These are phyloP conservation scores for Drosophila mercatorum DNA, from an alignment of 2,888 invertebrate genomes.

Conservation along the genomic window DNA sequence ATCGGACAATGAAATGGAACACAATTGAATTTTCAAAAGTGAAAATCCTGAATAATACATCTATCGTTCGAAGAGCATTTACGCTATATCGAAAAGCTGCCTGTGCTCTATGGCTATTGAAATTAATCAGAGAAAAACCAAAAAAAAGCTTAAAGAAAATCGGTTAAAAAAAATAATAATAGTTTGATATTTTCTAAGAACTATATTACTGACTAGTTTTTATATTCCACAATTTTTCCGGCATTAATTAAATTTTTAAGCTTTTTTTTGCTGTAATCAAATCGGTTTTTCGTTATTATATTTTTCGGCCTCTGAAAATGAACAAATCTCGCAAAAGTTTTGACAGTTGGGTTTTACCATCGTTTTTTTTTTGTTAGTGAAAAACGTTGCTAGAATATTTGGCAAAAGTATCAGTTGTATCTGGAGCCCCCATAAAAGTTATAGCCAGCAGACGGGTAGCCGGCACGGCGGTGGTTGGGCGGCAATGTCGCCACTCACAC, in stretches of 20 bases:
- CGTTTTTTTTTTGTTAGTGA: not conserved
- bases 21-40: slow-evolving; percentile 46
- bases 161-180: no score
- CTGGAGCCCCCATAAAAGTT: slow-evolving; percentile 30
- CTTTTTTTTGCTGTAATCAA: not conserved
- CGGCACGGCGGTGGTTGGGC: not conserved
- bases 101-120: not conserved
- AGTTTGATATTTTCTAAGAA: no score
- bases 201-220: no score
- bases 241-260: no score
- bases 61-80: not conserved
- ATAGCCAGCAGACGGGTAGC: slow-evolving; percentile 8
- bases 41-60: slow-evolving; percentile 43
- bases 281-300: not conserved
- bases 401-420: not conserved
- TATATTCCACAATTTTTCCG: no score
- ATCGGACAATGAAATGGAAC: slow-evolving; percentile 39
- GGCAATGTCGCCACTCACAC: slow-evolving; percentile 20
- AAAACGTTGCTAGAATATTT: not conserved
- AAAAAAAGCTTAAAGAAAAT: not conserved
- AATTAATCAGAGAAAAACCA: slow-evolving; percentile 8
- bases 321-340: slow-evolving; percentile 1
- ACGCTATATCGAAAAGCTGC: slow-evolving; percentile 5
- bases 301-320: not conserved
- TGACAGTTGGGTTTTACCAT: not conserved